phyloP scores from a whole-genome alignment of 2,113 vertebrate genomes.

The Anhinga anhinga region DNA sequence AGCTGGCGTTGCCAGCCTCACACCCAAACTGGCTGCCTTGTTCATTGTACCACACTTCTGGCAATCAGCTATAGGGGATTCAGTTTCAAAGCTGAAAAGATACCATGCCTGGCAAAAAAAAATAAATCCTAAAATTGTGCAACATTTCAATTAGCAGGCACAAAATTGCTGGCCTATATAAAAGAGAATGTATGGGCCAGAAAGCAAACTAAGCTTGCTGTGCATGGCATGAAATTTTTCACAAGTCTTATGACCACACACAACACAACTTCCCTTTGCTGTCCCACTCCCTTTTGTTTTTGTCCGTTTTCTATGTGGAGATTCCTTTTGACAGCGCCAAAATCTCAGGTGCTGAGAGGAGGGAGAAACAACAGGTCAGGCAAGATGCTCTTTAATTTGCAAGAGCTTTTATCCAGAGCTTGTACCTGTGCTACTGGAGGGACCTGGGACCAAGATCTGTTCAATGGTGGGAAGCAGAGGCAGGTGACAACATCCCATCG shows the following conservation, averaged over 20 bases:
- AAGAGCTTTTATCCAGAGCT: not conserved
- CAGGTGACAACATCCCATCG: not conserved
- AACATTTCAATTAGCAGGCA: not conserved
- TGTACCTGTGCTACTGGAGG: not conserved
- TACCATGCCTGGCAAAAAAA: not conserved
- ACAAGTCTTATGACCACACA: not conserved
- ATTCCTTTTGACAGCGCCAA: not conserved
- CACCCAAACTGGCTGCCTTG: not conserved
- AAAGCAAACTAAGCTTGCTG: not conserved
- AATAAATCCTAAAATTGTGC: not conserved
- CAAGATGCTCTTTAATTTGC: not conserved
- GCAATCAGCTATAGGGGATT: not conserved
- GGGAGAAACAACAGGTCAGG: not conserved
- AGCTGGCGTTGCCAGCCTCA: not conserved
- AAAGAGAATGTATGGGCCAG: not conserved
- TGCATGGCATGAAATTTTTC: not conserved
- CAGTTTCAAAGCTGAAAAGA: not conserved
- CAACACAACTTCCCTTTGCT: not conserved
- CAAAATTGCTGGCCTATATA: not conserved
- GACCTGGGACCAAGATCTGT: not conserved
- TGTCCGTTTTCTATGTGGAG: accelerated
- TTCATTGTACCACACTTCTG: not conserved
- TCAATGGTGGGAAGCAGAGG: not conserved
- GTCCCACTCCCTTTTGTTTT: not conserved
- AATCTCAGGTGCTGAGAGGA: not conserved